Evolutionary conservation across 2,797 vertebrate genomes (phyloP).

Genomic region (Crocidura indochinensis): DNA sequence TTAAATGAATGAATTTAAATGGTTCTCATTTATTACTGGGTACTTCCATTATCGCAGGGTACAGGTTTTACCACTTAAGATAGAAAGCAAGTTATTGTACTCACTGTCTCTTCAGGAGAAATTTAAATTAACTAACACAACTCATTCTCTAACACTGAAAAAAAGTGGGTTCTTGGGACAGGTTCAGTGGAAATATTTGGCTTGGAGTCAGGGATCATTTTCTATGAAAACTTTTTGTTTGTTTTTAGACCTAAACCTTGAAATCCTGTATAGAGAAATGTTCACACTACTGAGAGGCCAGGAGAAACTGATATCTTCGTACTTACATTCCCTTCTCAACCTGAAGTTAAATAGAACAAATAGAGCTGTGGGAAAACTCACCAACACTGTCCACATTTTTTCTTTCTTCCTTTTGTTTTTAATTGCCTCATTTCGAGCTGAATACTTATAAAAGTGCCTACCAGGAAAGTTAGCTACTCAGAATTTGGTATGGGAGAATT

Average conservation of each 20-base stretch:
- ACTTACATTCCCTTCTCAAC: not conserved
- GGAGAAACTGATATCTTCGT: fast-evolving
- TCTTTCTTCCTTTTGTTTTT: not conserved
- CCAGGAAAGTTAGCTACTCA: not conserved
- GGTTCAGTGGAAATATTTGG: not conserved
- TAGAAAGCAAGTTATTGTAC: constrained; percentile 14
- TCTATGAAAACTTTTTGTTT: not conserved
- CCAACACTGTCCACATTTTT: fast-evolving
- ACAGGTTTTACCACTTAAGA: not conserved
- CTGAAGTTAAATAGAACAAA: not conserved
- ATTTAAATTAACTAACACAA: not conserved
- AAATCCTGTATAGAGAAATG: not conserved
- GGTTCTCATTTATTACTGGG: not conserved
- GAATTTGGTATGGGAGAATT: no score
- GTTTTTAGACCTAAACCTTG: not conserved
- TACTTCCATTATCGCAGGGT: not conserved
- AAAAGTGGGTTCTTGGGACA: not conserved
- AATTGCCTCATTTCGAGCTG: not conserved
- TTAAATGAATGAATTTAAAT: constrained; percentile 3
- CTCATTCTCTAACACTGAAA: not conserved
- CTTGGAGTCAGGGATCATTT: not conserved
- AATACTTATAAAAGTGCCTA: not conserved
- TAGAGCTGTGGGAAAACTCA: not conserved
- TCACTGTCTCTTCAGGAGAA: constrained; percentile 5
- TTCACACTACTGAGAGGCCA: fast-evolving